phyloP scores from a whole-genome alignment of 1,140 invertebrate genomes.

The Panulirus ornatus region DNA sequence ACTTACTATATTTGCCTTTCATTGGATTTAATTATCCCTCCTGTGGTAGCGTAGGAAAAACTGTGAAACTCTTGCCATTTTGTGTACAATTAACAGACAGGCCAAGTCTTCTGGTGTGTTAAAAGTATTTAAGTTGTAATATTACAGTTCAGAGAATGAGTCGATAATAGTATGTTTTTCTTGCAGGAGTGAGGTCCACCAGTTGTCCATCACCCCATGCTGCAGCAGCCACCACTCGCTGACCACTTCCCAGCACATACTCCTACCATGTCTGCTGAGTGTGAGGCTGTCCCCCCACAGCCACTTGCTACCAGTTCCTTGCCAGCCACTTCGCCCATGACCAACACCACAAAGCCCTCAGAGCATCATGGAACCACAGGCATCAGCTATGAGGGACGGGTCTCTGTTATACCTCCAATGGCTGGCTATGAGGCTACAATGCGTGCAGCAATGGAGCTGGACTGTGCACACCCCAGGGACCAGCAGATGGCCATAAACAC shows the following conservation, averaged over 20 bases:
- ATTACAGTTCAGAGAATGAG: no score
- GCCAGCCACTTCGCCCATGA: slow-evolving; percentile 28
- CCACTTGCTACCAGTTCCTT: slow-evolving; percentile 17
- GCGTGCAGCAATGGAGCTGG: slow-evolving; percentile 75
- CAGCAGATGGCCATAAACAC: slow-evolving; percentile 36
- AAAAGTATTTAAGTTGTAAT: no score
- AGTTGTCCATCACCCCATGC: slow-evolving; percentile 34
- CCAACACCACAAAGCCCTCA: slow-evolving; percentile 35
- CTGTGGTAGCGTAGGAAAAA: no score
- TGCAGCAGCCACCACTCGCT: slow-evolving; percentile 45
- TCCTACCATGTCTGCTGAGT: slow-evolving; percentile 58
- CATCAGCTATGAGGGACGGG: slow-evolving; percentile 76
- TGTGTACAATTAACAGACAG: no score
- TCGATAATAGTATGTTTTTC: background rate
- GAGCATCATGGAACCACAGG: slow-evolving; percentile 53
- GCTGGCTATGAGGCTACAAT: slow-evolving; percentile 74
- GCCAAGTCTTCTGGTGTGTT: no score
- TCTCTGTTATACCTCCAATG: slow-evolving; percentile 74
- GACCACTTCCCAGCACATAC: slow-evolving; percentile 43
- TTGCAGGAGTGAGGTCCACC: slow-evolving; percentile 48
- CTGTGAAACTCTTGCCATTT: no score
- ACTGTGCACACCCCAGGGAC: slow-evolving; percentile 34
- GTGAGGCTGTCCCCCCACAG: slow-evolving; percentile 54
- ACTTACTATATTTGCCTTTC: no score
- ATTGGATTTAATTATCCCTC: no score